Percentiles rank a stretch among this genome's conserved stretches.
Conservation (phyloP, 2,113 vertebrate species). For the Nycticryphes semicollaris region DNA sequence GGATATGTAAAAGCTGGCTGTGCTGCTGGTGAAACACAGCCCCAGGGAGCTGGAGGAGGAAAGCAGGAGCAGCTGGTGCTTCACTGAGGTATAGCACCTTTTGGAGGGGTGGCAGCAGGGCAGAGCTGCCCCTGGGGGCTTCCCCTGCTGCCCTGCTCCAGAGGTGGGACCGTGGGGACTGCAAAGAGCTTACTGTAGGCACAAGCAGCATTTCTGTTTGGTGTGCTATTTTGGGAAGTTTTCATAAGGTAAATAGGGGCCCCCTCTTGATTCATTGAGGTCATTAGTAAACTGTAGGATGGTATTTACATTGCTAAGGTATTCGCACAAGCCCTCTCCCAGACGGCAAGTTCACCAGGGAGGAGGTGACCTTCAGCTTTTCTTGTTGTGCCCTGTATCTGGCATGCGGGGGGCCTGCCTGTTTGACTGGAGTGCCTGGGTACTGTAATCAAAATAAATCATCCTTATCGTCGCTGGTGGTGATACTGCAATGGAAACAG, state of each 20-base stretch:
- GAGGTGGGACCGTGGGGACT: fast-evolving
- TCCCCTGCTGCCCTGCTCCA: not conserved
- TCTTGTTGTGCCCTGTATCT: conserved; percentile 25
- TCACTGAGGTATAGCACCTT: fast-evolving
- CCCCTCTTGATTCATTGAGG: conserved; percentile 32
- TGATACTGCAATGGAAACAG: not conserved
- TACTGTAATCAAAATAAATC: conserved; percentile 63
- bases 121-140: fast-evolving
- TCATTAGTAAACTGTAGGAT: not conserved
- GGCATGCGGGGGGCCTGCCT: not conserved
- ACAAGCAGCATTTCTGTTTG: not conserved
- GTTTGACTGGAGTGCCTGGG: conserved; percentile 21
- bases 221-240: not conserved
- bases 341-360: not conserved
- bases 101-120: not conserved
- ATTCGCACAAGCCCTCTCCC: not conserved
- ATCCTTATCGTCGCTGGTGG: not conserved
- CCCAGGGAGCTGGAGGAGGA: not conserved
- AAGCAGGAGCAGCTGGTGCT: not conserved
- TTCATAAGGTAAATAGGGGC: conserved; percentile 30
- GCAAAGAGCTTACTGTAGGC: fast-evolving
- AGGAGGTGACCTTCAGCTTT: conserved; percentile 41
- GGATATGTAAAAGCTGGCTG: not conserved
- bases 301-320: conserved; percentile 48
- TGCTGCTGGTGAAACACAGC: not conserved